Conservation (phyloP, 2,888 invertebrate species). For the Chloroclystis v-ata region DNA sequence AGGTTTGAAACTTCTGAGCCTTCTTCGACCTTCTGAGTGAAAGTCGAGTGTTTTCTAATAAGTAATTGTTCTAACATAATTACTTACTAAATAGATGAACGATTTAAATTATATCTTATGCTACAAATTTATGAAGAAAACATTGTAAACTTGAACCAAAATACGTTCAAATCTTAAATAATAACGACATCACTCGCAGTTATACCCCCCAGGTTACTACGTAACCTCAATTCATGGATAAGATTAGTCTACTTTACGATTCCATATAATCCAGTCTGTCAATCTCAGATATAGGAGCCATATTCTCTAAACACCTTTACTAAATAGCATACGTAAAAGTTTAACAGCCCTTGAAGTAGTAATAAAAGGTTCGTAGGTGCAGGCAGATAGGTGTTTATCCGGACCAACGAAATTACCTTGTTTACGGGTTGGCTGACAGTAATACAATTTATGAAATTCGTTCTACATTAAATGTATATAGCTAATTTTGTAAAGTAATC, state of each 20-base stretch:
- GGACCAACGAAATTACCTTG: neutral
- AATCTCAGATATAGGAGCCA: constrained; percentile 3
- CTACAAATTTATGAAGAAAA: too few species aligned
- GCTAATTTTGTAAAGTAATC: too few species aligned
- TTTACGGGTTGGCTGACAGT: constrained; percentile 16
- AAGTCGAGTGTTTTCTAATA: too few species aligned
- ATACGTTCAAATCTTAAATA: too few species aligned
- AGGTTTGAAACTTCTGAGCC: too few species aligned
- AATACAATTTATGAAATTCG: constrained; percentile 34
- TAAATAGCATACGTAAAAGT: constrained; percentile 37
- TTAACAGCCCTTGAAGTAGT: constrained; percentile 29
- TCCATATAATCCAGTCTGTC: neutral
- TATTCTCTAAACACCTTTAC: constrained; percentile 5
- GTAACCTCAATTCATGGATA: constrained; percentile 1
- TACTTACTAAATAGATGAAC: too few species aligned
- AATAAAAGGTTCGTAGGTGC: constrained; percentile 25
- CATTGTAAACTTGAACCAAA: too few species aligned
- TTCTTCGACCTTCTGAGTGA: too few species aligned
- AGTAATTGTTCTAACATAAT: too few species aligned
- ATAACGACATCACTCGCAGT: too few species aligned
- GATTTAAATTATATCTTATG: too few species aligned
- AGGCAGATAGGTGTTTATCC: constrained; percentile 3
- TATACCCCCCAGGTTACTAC: too few species aligned
- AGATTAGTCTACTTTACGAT: constrained; percentile 19
- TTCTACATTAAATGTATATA: neutral